Percentiles rank a stretch among this genome's conserved stretches.
phyloP scores from a whole-genome alignment of 2,113 vertebrate genomes.

The Albula goreensis region DNA sequence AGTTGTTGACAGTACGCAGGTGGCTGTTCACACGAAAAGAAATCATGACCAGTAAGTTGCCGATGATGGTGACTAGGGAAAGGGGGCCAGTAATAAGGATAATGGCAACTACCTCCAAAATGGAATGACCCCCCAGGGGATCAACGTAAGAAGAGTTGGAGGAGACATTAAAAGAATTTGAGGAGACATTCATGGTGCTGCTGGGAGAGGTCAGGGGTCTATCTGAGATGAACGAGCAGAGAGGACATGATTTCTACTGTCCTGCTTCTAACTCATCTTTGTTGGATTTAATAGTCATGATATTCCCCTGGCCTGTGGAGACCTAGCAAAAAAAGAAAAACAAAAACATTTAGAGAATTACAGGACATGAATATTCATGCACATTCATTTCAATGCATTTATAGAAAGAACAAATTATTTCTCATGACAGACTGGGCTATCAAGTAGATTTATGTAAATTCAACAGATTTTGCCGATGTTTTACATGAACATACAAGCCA shows the following conservation, averaged over 20 bases:
- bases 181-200: constrained; percentile 63
- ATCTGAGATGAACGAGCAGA: constrained; percentile 14
- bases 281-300: not conserved
- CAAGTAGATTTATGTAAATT: not conserved
- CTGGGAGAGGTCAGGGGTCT: constrained; percentile 13
- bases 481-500: not conserved
- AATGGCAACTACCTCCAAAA: constrained; percentile 71
- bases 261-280: not conserved
- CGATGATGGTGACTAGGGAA: constrained; percentile 72
- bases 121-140: constrained; percentile 50
- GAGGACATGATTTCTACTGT: not conserved
- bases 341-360: not conserved
- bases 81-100: constrained; percentile 67
- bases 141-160: constrained; percentile 50
- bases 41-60: constrained; percentile 74
- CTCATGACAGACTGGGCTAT: not conserved
- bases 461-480: not conserved
- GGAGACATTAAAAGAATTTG: constrained; percentile 8
- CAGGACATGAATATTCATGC: not conserved
- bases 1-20: constrained; percentile 77
- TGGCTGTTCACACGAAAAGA: constrained; percentile 77
- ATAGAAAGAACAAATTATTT: not conserved
- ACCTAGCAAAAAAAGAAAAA: not conserved
- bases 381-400: not conserved
- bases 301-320: not conserved